Conservation (phyloP, 2,888 invertebrate genomes). For the Epiblema foenella region DNA sequence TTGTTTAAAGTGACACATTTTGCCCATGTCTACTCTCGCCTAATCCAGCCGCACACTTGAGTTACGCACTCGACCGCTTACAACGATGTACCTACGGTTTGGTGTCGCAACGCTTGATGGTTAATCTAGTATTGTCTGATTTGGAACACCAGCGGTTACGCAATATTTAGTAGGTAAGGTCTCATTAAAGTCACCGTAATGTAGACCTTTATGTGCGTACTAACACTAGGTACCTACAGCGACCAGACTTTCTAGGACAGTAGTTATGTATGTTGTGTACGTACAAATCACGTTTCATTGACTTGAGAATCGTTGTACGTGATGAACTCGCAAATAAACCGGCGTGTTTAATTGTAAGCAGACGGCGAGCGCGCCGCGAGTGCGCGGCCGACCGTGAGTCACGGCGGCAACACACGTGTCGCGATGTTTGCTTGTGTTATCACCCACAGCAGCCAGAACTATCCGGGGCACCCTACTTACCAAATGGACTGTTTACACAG, state of each 20-base stretch:
- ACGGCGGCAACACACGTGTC: conserved; percentile 24
- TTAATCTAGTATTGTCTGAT: conserved; percentile 16
- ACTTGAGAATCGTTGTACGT: background rate
- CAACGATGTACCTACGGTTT: background rate
- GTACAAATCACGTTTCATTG: background rate
- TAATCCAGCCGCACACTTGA: background rate
- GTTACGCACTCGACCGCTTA: background rate
- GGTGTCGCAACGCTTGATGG: background rate
- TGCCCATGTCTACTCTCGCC: too few species aligned
- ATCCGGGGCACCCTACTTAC: conserved; percentile 6
- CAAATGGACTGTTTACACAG: background rate
- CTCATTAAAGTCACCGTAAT: conserved; percentile 18
- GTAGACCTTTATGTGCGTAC: background rate
- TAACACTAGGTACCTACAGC: background rate
- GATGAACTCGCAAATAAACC: conserved; percentile 9
- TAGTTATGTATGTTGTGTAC: background rate
- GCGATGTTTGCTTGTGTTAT: conserved; percentile 35
- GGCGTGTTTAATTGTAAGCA: conserved; percentile 1
- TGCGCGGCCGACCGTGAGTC: conserved; percentile 21
- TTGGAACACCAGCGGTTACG: background rate
- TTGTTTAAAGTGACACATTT: too few species aligned
- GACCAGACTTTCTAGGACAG: background rate
- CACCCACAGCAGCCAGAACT: background rate
- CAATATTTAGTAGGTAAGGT: conserved; percentile 2
- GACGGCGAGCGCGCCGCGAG: background rate